A percentile compares a stretch with the other conserved stretches of the same genome.
Conservation (phyloP, 2,888 invertebrate genomes). For the Globia sparganii region DNA sequence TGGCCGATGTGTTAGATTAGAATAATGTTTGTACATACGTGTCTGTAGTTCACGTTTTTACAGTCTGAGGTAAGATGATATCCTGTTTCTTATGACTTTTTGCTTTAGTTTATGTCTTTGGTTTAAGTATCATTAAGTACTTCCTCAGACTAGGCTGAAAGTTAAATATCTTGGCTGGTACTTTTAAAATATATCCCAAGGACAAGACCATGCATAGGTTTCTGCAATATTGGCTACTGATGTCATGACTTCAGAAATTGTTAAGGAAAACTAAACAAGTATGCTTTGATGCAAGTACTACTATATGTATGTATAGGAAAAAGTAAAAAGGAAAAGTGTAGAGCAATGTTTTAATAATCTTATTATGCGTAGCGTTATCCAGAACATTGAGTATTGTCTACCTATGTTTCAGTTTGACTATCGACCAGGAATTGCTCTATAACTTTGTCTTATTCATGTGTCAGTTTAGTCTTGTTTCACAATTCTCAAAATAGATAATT, state of each 20-base stretch:
- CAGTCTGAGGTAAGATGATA: constrained; percentile 19
- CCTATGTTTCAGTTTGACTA: not conserved
- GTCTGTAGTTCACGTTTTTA: constrained; percentile 44
- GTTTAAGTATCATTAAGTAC: not conserved
- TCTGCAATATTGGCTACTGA: not conserved
- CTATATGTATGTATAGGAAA: no score
- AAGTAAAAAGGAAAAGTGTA: no score
- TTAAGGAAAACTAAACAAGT: constrained; percentile 1
- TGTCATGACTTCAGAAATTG: not conserved
- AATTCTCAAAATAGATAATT: constrained; percentile 2
- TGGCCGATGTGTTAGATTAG: constrained; percentile 48
- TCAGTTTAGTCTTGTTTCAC: not conserved
- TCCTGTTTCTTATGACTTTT: constrained; percentile 38
- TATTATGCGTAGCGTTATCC: not conserved
- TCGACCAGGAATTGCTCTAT: not conserved
- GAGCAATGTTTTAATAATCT: not conserved
- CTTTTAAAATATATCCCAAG: not conserved
- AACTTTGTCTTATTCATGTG: not conserved
- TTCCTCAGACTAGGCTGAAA: not conserved
- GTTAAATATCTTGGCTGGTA: not conserved
- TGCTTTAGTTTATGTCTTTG: constrained; percentile 1
- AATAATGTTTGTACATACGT: constrained; percentile 48
- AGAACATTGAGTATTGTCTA: not conserved
- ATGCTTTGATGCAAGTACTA: not conserved
- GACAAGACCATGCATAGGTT: not conserved